Evolutionary conservation across 2,113 vertebrate genomes (phyloP), one percentile per base, ranked within the genome.

Genomic region (Herpailurus yagouaroundi): DNA sequence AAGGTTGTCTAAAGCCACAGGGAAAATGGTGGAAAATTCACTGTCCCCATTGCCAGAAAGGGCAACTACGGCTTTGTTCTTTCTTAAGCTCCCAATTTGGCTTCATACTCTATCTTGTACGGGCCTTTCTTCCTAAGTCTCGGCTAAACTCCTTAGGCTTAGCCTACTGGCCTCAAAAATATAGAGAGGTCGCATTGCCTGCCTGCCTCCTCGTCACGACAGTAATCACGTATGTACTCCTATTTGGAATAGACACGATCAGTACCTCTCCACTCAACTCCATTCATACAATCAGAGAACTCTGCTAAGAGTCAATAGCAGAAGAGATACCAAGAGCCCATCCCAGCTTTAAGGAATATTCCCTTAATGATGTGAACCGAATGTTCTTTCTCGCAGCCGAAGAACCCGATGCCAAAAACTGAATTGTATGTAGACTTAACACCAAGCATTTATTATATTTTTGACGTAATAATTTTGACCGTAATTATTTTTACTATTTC

Each of bases 111-210:
- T 18, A 10, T 31, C 27, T 2, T 5, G 27, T 5, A 7, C 8
- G 27, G 29, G 13, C 41, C 5, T 29, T 77, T 4, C 27, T 18
- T 2, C 41, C 41, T 16, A 15, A 5, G 8, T 31, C 74, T 48
- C 18, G 25, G 29, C 74, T 7, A 0, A 9, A 77, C 15, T 29
- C 74, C 41, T 4, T 18, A 29, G 27, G 74, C 27, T 48, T 10
- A 29, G 16, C 74, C 14, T 2, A 29, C 7, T 4, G 73, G 41
- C 74, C 27, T 16, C 27, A 48, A 31, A 16, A 2, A 4, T 9
- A 5, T 1, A 0, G 27, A 7, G 74, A 41, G 1, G 25, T 8
- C 4, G 27, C 27, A 1, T 7, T 2, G 41, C 25, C 8, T 5
- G 41, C 8, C 74, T 2, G 1, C 27, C 74, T 77, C 41, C 41